A percentile compares a stretch with the other conserved stretches of the same genome.
phyloP scores from a whole-genome alignment of 2,113 vertebrate genomes.

The Burhinus bistriatus region DNA sequence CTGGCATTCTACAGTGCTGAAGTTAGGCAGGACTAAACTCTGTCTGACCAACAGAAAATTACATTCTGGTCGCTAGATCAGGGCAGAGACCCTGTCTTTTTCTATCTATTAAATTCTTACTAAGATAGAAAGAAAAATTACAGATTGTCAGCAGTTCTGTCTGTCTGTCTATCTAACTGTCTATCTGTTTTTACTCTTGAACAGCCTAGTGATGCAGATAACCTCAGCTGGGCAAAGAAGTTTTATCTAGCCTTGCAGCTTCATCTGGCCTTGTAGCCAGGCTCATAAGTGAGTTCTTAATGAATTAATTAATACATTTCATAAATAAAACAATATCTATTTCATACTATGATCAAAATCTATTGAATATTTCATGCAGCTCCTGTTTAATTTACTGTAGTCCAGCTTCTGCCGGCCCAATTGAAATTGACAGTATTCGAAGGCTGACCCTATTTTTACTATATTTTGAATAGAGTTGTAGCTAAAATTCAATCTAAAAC shows the following conservation, averaged over 20 bases:
- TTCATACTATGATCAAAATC: constrained; percentile 28
- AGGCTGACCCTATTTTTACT: not conserved
- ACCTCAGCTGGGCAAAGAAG: not conserved
- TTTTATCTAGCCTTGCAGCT: not conserved
- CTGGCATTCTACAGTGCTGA: not conserved
- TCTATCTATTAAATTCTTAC: not conserved
- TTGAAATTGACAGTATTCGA: not conserved
- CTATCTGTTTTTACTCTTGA: not conserved
- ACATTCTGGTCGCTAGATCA: not conserved
- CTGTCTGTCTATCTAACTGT: not conserved
- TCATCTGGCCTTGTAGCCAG: not conserved
- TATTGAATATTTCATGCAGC: constrained; percentile 37
- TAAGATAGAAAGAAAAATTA: not conserved
- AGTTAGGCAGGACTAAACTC: not conserved
- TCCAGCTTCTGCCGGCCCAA: not conserved
- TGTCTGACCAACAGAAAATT: not conserved
- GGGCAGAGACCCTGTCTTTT: not conserved
- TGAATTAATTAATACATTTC: constrained; percentile 17
- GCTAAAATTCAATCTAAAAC: not conserved
- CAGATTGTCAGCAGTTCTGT: not conserved
- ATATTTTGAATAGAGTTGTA: not conserved
- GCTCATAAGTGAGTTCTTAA: not conserved
- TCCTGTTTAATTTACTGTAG: not conserved
- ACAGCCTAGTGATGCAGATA: not conserved
- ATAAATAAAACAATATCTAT: constrained; percentile 54